Evolutionary conservation across 2,888 invertebrate genomes (phyloP).

Genomic region (Caenorhabditis japonica): DNA sequence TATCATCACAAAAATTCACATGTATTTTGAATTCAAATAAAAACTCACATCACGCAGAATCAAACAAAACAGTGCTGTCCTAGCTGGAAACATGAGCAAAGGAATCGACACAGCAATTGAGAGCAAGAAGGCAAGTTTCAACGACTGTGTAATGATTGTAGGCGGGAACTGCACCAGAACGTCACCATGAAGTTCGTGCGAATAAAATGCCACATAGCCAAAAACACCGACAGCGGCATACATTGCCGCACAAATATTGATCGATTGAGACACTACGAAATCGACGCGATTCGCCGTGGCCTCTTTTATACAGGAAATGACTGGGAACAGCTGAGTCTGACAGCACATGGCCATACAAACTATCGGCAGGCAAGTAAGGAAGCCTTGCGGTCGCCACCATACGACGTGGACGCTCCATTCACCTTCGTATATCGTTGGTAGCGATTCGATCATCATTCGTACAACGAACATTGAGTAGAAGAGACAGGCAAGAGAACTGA

Average conservation of each 20-base stretch:
- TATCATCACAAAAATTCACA: not conserved
- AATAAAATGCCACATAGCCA: slow-evolving; percentile 86
- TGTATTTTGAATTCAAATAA: not conserved
- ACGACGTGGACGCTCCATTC: slow-evolving; percentile 67
- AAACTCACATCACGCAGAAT: slow-evolving; percentile 78
- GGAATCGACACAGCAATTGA: slow-evolving; percentile 97
- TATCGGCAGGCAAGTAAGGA: slow-evolving; percentile 84
- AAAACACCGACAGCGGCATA: slow-evolving; percentile 70
- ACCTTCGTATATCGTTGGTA: slow-evolving; percentile 63
- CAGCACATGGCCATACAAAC: slow-evolving; percentile 96
- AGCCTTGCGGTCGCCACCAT: slow-evolving; percentile 68
- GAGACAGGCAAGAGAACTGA: slow-evolving; percentile 83
- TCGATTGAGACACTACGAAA: slow-evolving; percentile 87
- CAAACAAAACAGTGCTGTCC: slow-evolving; percentile 92
- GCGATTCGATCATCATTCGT: slow-evolving; percentile 62
- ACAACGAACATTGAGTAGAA: slow-evolving; percentile 88
- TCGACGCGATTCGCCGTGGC: slow-evolving; percentile 83
- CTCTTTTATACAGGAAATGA: slow-evolving; percentile 90
- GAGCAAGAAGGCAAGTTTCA: slow-evolving; percentile 93
- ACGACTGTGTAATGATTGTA: slow-evolving; percentile 84
- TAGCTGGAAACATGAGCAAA: slow-evolving; percentile 93
- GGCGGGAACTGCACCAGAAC: slow-evolving; percentile 86
- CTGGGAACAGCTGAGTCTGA: slow-evolving; percentile 89
- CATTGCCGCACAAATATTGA: slow-evolving; percentile 90
- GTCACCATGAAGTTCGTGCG: slow-evolving; percentile 83